A percentile compares a stretch with the other conserved stretches of the same genome.
phyloP scores from a whole-genome alignment of 2,113 vertebrate genomes.

The Furnarius figulus region DNA sequence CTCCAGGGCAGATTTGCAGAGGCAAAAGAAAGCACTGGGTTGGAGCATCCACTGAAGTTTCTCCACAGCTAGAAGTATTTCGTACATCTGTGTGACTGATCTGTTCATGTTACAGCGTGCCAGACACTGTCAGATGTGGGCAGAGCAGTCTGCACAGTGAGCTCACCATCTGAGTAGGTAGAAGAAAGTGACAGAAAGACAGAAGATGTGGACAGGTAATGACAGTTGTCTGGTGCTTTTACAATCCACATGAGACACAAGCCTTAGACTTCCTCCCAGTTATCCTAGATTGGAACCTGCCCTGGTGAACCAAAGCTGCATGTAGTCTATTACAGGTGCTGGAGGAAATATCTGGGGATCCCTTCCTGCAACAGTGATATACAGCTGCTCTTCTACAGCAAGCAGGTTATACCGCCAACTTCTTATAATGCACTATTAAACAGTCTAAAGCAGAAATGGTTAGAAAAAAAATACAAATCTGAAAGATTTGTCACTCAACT shows the following conservation, averaged over 20 bases:
- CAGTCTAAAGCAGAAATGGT: not conserved
- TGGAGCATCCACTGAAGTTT: not conserved
- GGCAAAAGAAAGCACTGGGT: not conserved
- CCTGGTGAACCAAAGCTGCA: not conserved
- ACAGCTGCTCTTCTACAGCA: not conserved
- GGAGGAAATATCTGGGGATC: not conserved
- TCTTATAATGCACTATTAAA: not conserved
- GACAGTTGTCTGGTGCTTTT: not conserved
- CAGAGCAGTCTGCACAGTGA: not conserved
- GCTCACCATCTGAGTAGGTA: not conserved
- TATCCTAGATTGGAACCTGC: fast-evolving
- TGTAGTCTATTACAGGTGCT: fast-evolving
- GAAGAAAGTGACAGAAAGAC: not conserved
- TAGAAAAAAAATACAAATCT: not conserved
- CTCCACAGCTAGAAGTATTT: not conserved
- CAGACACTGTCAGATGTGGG: fast-evolving
- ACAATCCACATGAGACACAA: not conserved
- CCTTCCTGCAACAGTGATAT: not conserved
- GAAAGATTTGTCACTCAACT: not conserved
- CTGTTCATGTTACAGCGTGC: not conserved
- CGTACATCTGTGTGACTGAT: not conserved
- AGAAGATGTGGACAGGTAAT: not conserved
- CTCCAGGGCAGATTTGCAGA: not conserved
- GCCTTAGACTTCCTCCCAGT: not conserved
- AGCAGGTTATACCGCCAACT: not conserved